Percentiles rank a stretch among this genome's conserved stretches.
Conservation (phyloP, 2,113 vertebrate species). For the Mesoclemmys tuberculata region DNA sequence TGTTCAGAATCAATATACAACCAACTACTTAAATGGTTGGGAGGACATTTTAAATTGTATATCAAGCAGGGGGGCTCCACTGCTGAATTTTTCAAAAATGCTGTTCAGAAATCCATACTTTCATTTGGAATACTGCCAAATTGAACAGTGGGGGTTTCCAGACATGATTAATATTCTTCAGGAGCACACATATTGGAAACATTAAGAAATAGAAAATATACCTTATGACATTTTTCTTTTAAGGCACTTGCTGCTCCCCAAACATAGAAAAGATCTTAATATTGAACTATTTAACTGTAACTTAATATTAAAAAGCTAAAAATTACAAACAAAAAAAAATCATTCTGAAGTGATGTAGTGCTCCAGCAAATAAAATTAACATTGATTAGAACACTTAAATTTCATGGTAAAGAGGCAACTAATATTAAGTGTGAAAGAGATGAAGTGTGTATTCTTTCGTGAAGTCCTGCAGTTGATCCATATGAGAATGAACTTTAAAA, state of each 20-base stretch:
- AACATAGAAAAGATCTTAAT: neutral
- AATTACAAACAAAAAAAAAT: neutral
- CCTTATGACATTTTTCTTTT: neutral
- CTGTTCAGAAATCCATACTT: neutral
- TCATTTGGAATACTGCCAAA: neutral
- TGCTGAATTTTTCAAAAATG: neutral
- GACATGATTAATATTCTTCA: neutral
- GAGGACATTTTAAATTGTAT: conserved; percentile 2
- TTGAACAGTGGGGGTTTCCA: neutral
- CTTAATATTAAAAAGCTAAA: conserved; percentile 1
- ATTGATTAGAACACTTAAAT: conserved; percentile 30
- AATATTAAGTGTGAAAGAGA: neutral
- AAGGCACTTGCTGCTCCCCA: neutral
- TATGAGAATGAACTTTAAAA: neutral
- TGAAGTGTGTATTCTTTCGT: neutral
- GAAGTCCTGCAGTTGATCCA: neutral
- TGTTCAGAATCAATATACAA: neutral
- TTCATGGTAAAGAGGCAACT: neutral
- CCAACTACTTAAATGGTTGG: neutral
- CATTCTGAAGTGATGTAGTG: neutral
- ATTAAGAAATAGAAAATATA: neutral
- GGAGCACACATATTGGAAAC: neutral
- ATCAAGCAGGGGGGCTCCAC: neutral
- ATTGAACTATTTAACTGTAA: neutral
- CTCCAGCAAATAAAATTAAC: conserved; percentile 12